phyloP scores from a whole-genome alignment of 64 coral and sea anemone genomes.

The Anthopleura sola region DNA sequence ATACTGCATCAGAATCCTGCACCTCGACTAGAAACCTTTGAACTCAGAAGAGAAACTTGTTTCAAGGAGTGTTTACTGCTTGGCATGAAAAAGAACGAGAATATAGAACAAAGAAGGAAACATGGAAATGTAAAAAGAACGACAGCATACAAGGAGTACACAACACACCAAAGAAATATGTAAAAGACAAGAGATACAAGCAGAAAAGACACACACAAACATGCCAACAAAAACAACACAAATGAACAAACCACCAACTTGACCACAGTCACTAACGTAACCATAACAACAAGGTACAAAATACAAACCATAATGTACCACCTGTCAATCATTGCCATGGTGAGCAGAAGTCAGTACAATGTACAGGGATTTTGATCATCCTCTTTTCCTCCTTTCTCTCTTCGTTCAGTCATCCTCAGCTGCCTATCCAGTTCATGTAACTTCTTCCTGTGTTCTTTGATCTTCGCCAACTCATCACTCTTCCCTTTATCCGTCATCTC shows the following conservation, averaged over 20 bases:
- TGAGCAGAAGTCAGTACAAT: constrained; percentile 37
- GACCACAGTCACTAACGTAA: constrained; percentile 14
- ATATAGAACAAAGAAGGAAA: not conserved
- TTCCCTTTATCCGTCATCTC: constrained; percentile 98
- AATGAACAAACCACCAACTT: constrained; percentile 11
- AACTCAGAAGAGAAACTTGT: not conserved
- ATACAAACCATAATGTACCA: constrained; percentile 28
- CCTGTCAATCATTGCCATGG: constrained; percentile 28
- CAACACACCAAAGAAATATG: not conserved
- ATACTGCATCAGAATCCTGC: not conserved
- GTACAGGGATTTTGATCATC: constrained; percentile 81
- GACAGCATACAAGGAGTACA: not conserved
- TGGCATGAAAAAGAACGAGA: not conserved
- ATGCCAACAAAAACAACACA: constrained; percentile 12
- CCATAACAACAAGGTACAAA: constrained; percentile 21
- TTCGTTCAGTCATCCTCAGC: constrained; percentile 78
- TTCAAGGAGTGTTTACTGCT: not conserved
- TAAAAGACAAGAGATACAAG: not conserved
- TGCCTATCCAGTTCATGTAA: constrained; percentile 93
- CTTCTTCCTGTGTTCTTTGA: constrained; percentile 90
- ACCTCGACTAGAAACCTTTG: not conserved
- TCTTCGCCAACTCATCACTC: constrained; percentile 80
- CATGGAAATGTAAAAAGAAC: not conserved
- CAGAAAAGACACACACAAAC: not conserved
- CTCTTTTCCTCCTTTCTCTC: constrained; percentile 61